Percentiles rank a stretch among this genome's conserved stretches.
phyloP scores from a whole-genome alignment of 2,797 vertebrate species.

The Xerus rutilus region DNA sequence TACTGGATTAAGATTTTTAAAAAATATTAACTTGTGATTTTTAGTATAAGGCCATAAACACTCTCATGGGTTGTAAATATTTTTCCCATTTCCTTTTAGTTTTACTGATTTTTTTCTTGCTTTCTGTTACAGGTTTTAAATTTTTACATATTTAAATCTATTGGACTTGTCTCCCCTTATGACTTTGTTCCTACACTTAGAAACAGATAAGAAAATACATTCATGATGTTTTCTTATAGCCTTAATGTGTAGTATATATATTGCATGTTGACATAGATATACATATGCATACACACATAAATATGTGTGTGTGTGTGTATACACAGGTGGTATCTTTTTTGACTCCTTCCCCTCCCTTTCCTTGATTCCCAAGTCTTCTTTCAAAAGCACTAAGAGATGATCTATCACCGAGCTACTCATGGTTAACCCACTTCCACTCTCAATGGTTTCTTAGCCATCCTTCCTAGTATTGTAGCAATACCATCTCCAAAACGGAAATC shows the following conservation, averaged over 20 bases:
- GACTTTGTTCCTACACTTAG: neutral
- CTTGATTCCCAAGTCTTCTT: neutral
- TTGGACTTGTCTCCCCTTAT: neutral
- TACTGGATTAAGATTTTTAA: neutral
- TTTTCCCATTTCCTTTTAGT: neutral
- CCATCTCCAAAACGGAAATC: constrained; percentile 14
- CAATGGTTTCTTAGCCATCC: neutral
- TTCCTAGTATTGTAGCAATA: neutral
- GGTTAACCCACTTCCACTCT: neutral
- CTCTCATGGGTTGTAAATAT: neutral
- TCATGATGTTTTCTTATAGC: neutral
- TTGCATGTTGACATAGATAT: neutral
- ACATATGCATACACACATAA: neutral
- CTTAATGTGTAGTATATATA: neutral
- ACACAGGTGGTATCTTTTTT: neutral
- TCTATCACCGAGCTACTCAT: neutral
- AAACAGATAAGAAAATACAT: neutral
- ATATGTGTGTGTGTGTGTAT: no score
- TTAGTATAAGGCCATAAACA: neutral
- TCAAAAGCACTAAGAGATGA: neutral
- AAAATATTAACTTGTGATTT: neutral
- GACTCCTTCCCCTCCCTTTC: neutral
- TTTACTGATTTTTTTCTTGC: neutral
- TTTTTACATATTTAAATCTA: neutral
- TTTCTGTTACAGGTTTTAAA: neutral